These are phyloP conservation scores for Sebastes alutus DNA, from an alignment of 2,797 vertebrate genomes.

Conservation along the genomic window DNA sequence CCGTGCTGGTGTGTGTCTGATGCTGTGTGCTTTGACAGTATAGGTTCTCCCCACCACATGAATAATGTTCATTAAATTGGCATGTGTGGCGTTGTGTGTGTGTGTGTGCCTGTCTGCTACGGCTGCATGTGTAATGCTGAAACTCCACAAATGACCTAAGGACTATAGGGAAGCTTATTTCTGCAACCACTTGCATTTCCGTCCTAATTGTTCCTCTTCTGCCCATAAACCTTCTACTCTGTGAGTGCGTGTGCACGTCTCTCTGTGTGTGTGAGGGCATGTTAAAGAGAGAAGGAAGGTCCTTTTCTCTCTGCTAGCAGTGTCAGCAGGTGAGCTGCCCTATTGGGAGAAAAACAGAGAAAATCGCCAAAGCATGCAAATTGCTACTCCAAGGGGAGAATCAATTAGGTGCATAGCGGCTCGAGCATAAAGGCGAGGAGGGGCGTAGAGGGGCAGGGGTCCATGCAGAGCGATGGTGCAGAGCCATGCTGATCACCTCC, in stretches of 20 bases:
- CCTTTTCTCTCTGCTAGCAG: constrained; percentile 66
- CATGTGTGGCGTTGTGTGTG: not conserved
- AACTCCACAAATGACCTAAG: constrained; percentile 60
- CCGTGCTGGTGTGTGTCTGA: constrained; percentile 7
- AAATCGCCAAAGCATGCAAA: constrained; percentile 82
- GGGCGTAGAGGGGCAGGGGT: constrained; percentile 57
- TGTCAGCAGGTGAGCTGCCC: constrained; percentile 81
- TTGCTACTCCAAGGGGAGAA: constrained; percentile 77
- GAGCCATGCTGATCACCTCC: constrained; percentile 72
- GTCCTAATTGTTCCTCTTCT: constrained; percentile 67
- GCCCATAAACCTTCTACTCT: constrained; percentile 26
- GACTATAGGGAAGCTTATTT: constrained; percentile 61
- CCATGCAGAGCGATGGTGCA: constrained; percentile 73
- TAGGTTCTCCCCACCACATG: not conserved
- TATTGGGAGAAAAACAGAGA: constrained; percentile 74
- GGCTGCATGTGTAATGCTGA: constrained; percentile 31
- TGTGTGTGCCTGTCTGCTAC: constrained; percentile 18
- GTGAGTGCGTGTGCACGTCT: not conserved
- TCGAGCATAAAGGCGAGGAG: constrained; percentile 61
- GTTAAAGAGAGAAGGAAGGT: constrained; percentile 51
- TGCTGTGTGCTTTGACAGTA: constrained; percentile 6
- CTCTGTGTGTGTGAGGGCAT: constrained; percentile 28
- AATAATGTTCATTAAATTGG: constrained; percentile 1
- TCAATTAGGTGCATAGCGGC: constrained; percentile 80
- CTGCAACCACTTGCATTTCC: constrained; percentile 65